Conservation (phyloP, 2,888 invertebrate genomes). For the Polydrusus tereticollis region DNA sequence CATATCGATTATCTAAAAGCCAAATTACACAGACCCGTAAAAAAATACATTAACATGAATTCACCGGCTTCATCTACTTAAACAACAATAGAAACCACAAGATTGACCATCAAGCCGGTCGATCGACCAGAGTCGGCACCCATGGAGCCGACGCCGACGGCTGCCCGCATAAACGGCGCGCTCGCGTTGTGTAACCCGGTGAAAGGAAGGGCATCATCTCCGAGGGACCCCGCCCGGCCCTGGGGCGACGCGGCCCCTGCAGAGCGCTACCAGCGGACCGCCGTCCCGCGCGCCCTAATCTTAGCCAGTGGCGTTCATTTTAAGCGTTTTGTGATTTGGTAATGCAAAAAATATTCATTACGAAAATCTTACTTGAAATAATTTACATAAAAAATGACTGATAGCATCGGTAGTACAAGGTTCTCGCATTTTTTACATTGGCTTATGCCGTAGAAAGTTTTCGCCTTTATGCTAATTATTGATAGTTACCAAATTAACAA, state of each 20-base stretch:
- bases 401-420: not conserved
- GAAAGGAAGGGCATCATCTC: constrained; percentile 68
- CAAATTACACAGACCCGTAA: not conserved
- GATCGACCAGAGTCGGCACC: constrained; percentile 38
- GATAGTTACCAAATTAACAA: not conserved
- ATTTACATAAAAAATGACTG: constrained; percentile 14
- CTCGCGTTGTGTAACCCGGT: constrained; percentile 66
- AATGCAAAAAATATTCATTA: constrained; percentile 7
- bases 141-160: constrained; percentile 47
- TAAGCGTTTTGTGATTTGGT: not conserved
- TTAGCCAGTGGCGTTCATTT: constrained; percentile 43
- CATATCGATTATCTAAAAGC: not conserved
- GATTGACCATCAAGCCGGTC: constrained; percentile 20
- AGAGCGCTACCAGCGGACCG: constrained; percentile 58
- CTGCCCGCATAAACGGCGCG: constrained; percentile 58
- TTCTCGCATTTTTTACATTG: not conserved
- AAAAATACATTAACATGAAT: not conserved
- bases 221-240: constrained; percentile 66
- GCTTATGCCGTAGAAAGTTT: constrained; percentile 6
- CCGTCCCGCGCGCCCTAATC: constrained; percentile 52
- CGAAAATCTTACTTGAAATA: constrained; percentile 4
- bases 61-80: not conserved
- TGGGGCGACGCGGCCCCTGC: constrained; percentile 65
- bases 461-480: not conserved
- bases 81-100: constrained; percentile 24